Percentiles rank a stretch among this genome's conserved stretches.
These are phyloP conservation scores for Bombylius major DNA, from an alignment of 2,888 invertebrate genomes.

Conservation along the genomic window DNA sequence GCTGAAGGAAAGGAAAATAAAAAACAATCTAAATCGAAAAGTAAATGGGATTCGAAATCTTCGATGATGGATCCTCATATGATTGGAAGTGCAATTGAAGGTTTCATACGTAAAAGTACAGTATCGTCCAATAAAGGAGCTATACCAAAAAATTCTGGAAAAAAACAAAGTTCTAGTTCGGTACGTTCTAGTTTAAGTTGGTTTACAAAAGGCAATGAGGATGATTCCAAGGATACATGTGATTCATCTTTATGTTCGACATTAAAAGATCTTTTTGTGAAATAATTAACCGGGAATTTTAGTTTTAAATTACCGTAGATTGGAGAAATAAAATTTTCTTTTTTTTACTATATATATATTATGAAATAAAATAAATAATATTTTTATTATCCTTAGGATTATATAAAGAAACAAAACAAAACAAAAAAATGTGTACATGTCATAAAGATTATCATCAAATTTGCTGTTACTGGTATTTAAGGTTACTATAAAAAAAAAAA, in stretches of 20 bases:
- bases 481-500: too few relatives aligned
- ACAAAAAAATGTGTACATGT: too few relatives aligned
- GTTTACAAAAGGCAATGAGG: slow-evolving; percentile 56
- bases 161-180: slow-evolving; percentile 26
- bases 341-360: too few relatives aligned
- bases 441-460: too few relatives aligned
- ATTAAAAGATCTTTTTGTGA: slow-evolving; percentile 75
- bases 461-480: too few relatives aligned
- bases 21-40: slow-evolving; percentile 25
- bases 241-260: slow-evolving; percentile 73
- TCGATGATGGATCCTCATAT: slow-evolving; percentile 70
- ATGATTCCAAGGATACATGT: slow-evolving; percentile 54
- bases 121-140: slow-evolving; percentile 35
- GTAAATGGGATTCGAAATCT: slow-evolving; percentile 39
- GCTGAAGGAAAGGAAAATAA: slow-evolving; percentile 35
- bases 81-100: slow-evolving; percentile 73
- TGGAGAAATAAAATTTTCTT: neutral
- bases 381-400: too few relatives aligned
- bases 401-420: too few relatives aligned
- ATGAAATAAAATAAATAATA: too few relatives aligned
- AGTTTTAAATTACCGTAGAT: slow-evolving; percentile 22
- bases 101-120: slow-evolving; percentile 51
- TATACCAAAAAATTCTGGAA: slow-evolving; percentile 31
- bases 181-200: slow-evolving; percentile 38
- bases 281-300: slow-evolving; percentile 41